Conservation (phyloP, 2,888 invertebrate species). For the Halictus quadricinctus region DNA sequence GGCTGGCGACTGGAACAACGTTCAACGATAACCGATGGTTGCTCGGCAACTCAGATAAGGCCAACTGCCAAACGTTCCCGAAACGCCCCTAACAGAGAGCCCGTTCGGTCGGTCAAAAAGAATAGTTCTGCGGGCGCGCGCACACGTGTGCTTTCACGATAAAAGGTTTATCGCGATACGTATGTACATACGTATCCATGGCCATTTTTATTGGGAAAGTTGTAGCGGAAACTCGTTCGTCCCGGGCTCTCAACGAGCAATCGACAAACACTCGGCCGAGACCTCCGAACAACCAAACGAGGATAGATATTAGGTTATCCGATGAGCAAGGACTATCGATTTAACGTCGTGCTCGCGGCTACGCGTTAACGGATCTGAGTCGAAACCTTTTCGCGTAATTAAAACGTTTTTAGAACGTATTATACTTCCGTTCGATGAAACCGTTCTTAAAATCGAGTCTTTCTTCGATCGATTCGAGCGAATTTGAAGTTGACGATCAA, state of each 20-base stretch:
- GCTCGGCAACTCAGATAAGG: constrained; percentile 16
- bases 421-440: background rate
- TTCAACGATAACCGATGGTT: constrained; percentile 22
- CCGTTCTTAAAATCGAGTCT: background rate
- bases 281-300: background rate
- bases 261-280: constrained; percentile 11
- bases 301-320: background rate
- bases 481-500: too few species aligned
- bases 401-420: background rate
- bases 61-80: constrained; percentile 8
- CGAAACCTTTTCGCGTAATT: background rate
- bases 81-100: background rate
- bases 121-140: background rate
- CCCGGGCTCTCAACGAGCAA: background rate
- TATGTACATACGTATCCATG: background rate
- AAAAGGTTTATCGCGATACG: background rate
- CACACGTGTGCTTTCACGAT: background rate
- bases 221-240: background rate
- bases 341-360: background rate
- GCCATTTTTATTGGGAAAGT: background rate
- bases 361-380: constrained; percentile 3
- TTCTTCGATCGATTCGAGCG: too few species aligned
- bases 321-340: constrained; percentile 10
- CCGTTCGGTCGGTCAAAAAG: background rate
- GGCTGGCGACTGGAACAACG: background rate